Evolutionary conservation across 2,888 invertebrate genomes (phyloP), one percentile per base, ranked within the genome.

Genomic region (Catocala nupta): DNA sequence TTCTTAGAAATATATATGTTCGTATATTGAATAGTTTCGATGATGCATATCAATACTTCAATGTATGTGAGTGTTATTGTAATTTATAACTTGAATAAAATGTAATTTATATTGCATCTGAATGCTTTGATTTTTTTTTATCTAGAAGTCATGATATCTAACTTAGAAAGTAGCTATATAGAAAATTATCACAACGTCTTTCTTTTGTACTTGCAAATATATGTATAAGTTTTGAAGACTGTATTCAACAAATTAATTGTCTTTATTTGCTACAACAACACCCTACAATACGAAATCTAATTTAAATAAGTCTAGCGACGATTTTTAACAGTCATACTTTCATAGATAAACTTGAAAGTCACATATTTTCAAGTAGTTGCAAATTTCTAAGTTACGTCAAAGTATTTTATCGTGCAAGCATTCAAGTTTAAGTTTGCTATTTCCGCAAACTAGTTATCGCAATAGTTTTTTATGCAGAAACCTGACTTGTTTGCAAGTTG

Each of bases 21-120:
- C 44, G 59, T 78, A 77, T 71, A 71, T 63, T 63, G 12, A 65
- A 70, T 78, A 81, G 78, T 82, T 82, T 79, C 73, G 68, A 82
- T 83, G 75, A 87, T 85, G 88, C 88, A 88, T 88, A 88, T 88
- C 88, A 88, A 83, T 77, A 71, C 68, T 75, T 80, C 78, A 75
- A 80, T 79, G 73, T 81, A 75, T 54, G 34, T 66, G 70, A 74
- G 73, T 78, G 65, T 75, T 75, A 73, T 59, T 68, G 66, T 68
- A 67, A 59, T 67, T 59, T 66, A 59, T 71, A 62, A 65, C 49
- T 63, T 63, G 48, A 16, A 34, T 43, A 53, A 54, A 53, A 12
- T 58, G 51, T 58, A 45, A 45, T 16, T 11, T 39, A 39, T 54
- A 43, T 36, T 11, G 25, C 16, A 45, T 47, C n/a, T 42, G 5